Percentiles rank a stretch among this genome's conserved stretches.
Conservation (phyloP, 1,140 invertebrate genomes). For the Bombus affinis region DNA sequence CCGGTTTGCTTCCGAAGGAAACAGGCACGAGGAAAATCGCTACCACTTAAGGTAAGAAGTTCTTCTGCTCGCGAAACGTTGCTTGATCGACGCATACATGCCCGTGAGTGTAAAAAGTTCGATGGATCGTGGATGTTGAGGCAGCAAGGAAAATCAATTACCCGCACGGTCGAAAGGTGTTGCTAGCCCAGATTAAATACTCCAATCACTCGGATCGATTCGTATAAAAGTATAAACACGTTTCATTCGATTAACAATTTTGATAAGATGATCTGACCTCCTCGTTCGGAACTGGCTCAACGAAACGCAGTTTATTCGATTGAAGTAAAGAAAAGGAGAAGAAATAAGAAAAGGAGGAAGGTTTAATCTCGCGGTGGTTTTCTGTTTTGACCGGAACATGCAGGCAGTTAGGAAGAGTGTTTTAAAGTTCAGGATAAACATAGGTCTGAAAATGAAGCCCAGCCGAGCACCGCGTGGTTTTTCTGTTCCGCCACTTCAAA, state of each 20-base stretch:
- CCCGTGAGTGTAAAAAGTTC: conserved; percentile 35
- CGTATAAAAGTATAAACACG: neutral
- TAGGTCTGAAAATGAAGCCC: neutral
- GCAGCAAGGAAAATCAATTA: conserved; percentile 67
- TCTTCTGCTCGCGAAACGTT: conserved; percentile 42
- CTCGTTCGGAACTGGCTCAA: neutral
- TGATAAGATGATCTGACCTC: neutral
- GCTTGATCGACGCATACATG: conserved; percentile 52
- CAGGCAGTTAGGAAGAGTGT: neutral
- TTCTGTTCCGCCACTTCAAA: conserved; percentile 18
- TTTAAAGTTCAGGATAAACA: conserved; percentile 8
- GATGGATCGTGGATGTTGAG: conserved; percentile 57
- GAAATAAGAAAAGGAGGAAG: neutral
- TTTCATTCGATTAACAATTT: neutral
- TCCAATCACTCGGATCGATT: neutral
- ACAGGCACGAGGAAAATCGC: conserved; percentile 42
- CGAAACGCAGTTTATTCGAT: too few relatives aligned
- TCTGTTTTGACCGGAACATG: neutral
- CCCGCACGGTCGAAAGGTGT: conserved; percentile 33
- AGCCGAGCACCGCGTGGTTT: neutral
- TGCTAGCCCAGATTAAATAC: conserved; percentile 18
- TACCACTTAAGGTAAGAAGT: conserved; percentile 53
- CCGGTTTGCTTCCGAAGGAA: conserved; percentile 2
- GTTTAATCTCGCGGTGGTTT: neutral
- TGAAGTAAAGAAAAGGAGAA: neutral